Evolutionary conservation across 2,797 vertebrate genomes (phyloP).

Genomic region (Cuniculus paca): DNA sequence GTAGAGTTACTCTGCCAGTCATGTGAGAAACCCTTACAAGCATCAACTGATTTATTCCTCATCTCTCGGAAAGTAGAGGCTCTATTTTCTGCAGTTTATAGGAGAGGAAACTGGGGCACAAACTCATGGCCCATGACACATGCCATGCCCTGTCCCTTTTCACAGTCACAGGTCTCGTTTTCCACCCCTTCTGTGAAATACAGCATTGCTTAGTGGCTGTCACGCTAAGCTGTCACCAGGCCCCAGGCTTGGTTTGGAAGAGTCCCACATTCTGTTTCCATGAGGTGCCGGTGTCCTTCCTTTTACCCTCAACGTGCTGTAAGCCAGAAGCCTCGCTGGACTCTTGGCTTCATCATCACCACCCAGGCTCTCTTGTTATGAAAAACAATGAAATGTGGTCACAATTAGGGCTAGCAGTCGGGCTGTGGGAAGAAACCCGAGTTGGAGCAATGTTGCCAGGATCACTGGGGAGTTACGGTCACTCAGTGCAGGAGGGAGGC

Average conservation of each 20-base stretch:
- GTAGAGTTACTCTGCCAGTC: not conserved
- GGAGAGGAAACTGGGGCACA: not conserved
- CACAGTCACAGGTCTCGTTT: not conserved
- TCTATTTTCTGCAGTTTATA: not conserved
- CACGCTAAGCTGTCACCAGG: not conserved
- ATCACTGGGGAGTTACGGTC: slow-evolving; percentile 45
- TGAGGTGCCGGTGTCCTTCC: not conserved
- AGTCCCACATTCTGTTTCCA: not conserved
- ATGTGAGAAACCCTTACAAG: not conserved
- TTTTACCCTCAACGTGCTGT: not conserved
- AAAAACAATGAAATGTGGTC: not conserved
- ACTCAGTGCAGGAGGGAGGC: slow-evolving; percentile 12
- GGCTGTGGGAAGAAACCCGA: not conserved
- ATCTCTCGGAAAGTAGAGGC: slow-evolving; percentile 18
- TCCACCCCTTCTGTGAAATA: not conserved
- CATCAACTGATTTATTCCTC: not conserved
- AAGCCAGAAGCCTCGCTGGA: not conserved
- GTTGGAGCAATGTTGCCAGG: slow-evolving; percentile 33
- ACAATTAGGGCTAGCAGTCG: too few species aligned
- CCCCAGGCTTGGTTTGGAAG: not conserved
- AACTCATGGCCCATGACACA: not conserved
- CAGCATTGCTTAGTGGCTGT: not conserved
- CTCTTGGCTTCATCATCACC: not conserved
- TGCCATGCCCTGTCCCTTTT: not conserved
- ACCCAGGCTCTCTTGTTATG: not conserved